These are phyloP conservation scores for Eupithecia vulgata DNA, from an alignment of 2,888 invertebrate species.

Conservation along the genomic window DNA sequence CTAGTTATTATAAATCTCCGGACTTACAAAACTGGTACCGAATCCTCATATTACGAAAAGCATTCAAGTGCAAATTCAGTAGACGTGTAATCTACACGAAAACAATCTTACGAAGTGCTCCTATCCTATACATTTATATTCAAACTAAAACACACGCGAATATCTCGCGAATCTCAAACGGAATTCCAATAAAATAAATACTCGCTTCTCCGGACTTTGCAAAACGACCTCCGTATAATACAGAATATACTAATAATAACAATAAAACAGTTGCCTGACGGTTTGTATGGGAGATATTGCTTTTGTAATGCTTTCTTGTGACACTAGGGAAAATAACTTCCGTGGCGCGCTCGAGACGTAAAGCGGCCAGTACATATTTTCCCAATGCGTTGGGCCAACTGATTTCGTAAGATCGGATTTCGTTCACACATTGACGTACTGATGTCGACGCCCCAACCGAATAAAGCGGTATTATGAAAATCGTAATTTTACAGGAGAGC, in stretches of 20 bases:
- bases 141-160: slow-evolving; percentile 39
- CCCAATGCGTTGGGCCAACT: too few species aligned
- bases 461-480: slow-evolving; percentile 11
- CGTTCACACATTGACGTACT: too few species aligned
- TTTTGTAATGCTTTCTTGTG: slow-evolving; percentile 24
- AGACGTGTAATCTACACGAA: slow-evolving; percentile 23
- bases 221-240: slow-evolving; percentile 46
- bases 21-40: not conserved
- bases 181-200: slow-evolving; percentile 59
- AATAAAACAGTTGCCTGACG: slow-evolving; percentile 41
- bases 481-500: slow-evolving; percentile 11
- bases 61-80: slow-evolving; percentile 8
- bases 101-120: slow-evolving; percentile 28
- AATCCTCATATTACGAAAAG: slow-evolving; percentile 6
- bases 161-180: slow-evolving; percentile 41
- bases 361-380: too few species aligned
- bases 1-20: not conserved
- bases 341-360: not conserved
- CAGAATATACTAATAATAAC: slow-evolving; percentile 46
- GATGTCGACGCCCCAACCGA: slow-evolving; percentile 10
- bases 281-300: slow-evolving; percentile 34
- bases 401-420: too few species aligned
- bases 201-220: slow-evolving; percentile 43
- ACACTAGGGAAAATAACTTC: not conserved
- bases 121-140: slow-evolving; percentile 21